Percentiles rank a stretch among this genome's conserved stretches.
These are phyloP conservation scores for Numida meleagris DNA, from an alignment of 2,113 vertebrate genomes.

Conservation along the genomic window DNA sequence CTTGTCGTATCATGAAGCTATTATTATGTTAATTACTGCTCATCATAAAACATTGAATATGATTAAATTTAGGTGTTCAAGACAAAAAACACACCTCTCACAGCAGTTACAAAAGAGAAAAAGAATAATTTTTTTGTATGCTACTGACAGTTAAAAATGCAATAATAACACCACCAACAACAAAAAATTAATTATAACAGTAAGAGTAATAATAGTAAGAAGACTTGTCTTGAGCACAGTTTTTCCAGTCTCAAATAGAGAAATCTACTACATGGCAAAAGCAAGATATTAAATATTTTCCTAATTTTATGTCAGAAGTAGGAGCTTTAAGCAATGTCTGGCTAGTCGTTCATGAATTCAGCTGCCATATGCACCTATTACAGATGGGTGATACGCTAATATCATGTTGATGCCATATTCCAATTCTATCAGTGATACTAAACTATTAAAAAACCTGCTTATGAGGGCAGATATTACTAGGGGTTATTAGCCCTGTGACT, in stretches of 20 bases:
- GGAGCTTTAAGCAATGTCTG: not conserved
- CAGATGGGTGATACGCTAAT: not conserved
- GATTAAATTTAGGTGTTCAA: not conserved
- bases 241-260: not conserved
- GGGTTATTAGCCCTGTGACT: not conserved
- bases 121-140: not conserved
- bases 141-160: not conserved
- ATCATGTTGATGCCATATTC: accelerated
- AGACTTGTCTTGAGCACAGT: not conserved
- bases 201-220: not conserved
- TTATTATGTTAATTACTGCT: slow-evolving; percentile 7
- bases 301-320: not conserved
- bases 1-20: not conserved
- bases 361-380: not conserved
- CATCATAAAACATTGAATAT: not conserved
- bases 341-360: not conserved
- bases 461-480: not conserved
- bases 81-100: not conserved
- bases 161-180: not conserved
- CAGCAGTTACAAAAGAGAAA: not conserved
- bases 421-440: not conserved
- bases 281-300: not conserved
- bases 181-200: not conserved
- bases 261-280: not conserved
- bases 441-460: not conserved